phyloP scores from a whole-genome alignment of 2,113 vertebrate genomes.

The Ursus arctos region DNA sequence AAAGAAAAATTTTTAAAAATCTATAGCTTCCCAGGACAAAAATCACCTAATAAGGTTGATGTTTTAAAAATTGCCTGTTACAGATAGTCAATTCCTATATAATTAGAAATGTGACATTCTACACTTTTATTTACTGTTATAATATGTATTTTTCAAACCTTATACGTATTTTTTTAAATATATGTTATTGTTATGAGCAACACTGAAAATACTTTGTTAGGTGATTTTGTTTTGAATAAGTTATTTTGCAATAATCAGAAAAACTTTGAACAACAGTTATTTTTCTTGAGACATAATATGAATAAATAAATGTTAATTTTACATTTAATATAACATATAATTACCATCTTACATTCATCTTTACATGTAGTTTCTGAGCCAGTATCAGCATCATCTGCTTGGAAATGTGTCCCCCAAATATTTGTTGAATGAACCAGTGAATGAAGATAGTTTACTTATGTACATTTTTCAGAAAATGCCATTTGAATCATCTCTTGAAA shows the following conservation, averaged over 20 bases:
- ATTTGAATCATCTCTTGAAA: background rate
- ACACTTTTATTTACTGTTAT: background rate
- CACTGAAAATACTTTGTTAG: background rate
- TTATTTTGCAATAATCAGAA: background rate
- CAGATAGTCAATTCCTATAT: background rate
- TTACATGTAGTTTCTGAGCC: background rate
- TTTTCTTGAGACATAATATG: background rate
- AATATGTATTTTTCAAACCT: background rate
- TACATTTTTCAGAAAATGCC: background rate
- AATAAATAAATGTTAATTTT: background rate
- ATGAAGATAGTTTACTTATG: background rate
- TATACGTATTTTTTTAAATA: background rate
- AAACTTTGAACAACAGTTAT: background rate
- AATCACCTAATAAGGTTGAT: background rate
- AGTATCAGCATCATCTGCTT: background rate
- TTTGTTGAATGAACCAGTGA: background rate
- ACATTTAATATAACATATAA: background rate
- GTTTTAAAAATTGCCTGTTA: background rate
- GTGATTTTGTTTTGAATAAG: background rate
- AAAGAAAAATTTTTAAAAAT: background rate
- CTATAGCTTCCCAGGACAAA: background rate
- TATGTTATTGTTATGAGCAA: background rate
- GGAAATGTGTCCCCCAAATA: background rate
- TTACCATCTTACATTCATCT: background rate
- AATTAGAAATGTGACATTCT: background rate